Conservation (phyloP, 2,888 invertebrate species). For the Morpho achilles region DNA sequence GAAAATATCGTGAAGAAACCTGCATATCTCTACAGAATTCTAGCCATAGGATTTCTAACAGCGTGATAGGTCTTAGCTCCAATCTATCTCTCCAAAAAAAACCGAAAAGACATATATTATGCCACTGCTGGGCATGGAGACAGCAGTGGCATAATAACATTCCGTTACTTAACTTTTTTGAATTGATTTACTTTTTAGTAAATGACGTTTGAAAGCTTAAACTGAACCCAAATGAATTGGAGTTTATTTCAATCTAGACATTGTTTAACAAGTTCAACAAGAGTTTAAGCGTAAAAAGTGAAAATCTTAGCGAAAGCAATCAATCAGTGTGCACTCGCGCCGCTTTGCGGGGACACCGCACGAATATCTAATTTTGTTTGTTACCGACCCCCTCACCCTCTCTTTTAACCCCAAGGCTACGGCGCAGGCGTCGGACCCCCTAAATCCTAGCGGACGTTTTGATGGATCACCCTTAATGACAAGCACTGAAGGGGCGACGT, state of each 20-base stretch:
- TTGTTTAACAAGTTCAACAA: conserved; percentile 17
- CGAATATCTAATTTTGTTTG: conserved; percentile 78
- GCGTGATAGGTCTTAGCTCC: too few relatives aligned
- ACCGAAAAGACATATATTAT: too few relatives aligned
- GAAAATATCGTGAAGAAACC: too few relatives aligned
- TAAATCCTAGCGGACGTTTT: conserved; percentile 76
- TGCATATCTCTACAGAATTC: too few relatives aligned
- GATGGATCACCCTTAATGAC: conserved; percentile 80
- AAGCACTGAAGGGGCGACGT: conserved; percentile 66
- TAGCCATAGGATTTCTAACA: too few relatives aligned
- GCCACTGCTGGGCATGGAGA: too few relatives aligned
- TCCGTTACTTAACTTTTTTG: too few relatives aligned
- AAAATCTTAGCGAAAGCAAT: conserved; percentile 58
- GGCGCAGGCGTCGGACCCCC: conserved; percentile 72
- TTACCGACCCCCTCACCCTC: conserved; percentile 40
- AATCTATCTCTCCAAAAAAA: too few relatives aligned
- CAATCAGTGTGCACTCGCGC: conserved; percentile 66
- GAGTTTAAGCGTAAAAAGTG: conserved; percentile 33
- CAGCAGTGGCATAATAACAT: too few relatives aligned
- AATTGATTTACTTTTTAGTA: too few relatives aligned
- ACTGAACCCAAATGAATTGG: too few relatives aligned
- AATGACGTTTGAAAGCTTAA: too few relatives aligned
- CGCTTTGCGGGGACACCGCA: conserved; percentile 71
- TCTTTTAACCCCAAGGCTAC: conserved; percentile 32
- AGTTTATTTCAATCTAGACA: conserved; percentile 1